Base-by-base conservation (phyloP, 2,113 vertebrate genomes). In the Amazona guildingii region DNA sequence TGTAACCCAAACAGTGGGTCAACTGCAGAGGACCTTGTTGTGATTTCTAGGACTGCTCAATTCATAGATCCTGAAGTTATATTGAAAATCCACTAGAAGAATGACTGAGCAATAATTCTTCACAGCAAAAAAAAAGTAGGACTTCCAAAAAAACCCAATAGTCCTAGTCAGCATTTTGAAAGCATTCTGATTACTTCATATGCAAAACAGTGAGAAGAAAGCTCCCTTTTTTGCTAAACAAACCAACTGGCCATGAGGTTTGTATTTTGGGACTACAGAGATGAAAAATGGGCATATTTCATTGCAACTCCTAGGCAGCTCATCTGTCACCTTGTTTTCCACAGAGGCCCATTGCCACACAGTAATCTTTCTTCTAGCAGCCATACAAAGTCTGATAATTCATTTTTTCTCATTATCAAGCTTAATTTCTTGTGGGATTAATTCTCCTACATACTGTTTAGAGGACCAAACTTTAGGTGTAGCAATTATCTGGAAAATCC, bases 381-480 rank as follows among this genome's bases (percentile, higher is more conserved):
- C 74, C 88, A 68, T n/a, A 69, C 16, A 73, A 77, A 88, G 64
- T 61, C 31, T 85, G 72, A 77, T 83, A 81, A 94, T 66, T 44
- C 13, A 86, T 91, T 90, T 92, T 83, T 94, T 59, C 83, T 86
- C 83, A 90, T 91, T 96, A 91, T 70, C 57, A 93, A 90, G 24
- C 57, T 91, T 90, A 72, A 94, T 94, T 87, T 83, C 73, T 78
- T 70, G 33, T 63, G 73, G 61, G 81, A 88, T 82, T 88, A 83
- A 91, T 86, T 93, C 67, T 90, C 35, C 59, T 55, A 74, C 29
- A 62, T 6, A 27, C 52, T 78, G 19, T 85, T 86, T 72, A 88
- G 86, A 90, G 64, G 51, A 88, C 44, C 59, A 77, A 88, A 84
- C 92, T 83, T 62, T 63, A 83, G 73, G 23, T 59, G 52, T 61